These are phyloP conservation scores for Sphaeramia orbicularis DNA, from an alignment of 2,797 vertebrate genomes.

Conservation along the genomic window DNA sequence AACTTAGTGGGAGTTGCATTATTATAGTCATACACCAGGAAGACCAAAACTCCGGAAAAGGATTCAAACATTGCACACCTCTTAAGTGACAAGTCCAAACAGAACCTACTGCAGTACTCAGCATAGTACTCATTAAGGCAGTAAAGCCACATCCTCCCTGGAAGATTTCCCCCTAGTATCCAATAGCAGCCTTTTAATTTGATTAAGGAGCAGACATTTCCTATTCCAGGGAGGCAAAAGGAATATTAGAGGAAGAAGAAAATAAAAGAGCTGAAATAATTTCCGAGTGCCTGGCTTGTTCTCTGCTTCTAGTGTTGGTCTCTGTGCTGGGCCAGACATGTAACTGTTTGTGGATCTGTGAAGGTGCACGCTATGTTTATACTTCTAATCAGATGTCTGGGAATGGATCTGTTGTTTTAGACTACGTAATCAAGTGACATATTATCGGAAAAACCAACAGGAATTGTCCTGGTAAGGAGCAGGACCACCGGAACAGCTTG, in stretches of 20 bases:
- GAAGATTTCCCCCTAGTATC: slow-evolving; percentile 24
- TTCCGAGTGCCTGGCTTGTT: slow-evolving; percentile 29
- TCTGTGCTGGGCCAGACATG: slow-evolving; percentile 35
- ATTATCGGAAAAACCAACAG: too few species aligned
- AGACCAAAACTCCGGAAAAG: neutral
- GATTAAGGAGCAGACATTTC: slow-evolving; percentile 49
- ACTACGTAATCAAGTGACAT: neutral
- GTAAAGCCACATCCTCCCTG: slow-evolving; percentile 23
- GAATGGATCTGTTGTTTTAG: slow-evolving; percentile 13
- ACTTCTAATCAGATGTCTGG: slow-evolving; percentile 24
- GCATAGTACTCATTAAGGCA: slow-evolving; percentile 10
- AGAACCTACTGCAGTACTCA: slow-evolving; percentile 3
- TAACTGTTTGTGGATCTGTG: slow-evolving; percentile 18
- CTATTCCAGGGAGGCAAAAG: slow-evolving; percentile 25
- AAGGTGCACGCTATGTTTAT: slow-evolving; percentile 29
- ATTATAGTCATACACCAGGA: neutral
- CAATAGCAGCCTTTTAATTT: slow-evolving; percentile 54
- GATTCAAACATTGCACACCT: slow-evolving; percentile 1
- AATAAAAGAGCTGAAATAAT: slow-evolving; percentile 39
- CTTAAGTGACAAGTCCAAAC: slow-evolving; percentile 24
- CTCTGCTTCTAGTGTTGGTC: slow-evolving; percentile 19
- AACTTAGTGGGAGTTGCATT: neutral
- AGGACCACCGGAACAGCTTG: too few species aligned
- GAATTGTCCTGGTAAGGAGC: too few species aligned
- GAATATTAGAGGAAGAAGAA: slow-evolving; percentile 31